Base-by-base conservation (phyloP, 2,888 invertebrate genomes). In the Bombylius discolor region DNA sequence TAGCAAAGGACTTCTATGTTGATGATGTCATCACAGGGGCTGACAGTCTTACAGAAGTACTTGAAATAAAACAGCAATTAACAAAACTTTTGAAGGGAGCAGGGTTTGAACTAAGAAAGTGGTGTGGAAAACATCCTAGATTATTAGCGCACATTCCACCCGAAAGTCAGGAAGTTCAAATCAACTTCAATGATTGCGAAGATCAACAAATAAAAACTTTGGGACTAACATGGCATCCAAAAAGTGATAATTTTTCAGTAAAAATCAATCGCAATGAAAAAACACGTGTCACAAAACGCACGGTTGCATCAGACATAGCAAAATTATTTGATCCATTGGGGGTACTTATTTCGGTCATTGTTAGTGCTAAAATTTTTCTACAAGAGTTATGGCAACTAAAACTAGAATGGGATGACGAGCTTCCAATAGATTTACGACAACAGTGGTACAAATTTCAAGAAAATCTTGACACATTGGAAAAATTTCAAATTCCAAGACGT, bases 191-290 rank as follows among this genome's bases (percentile, higher is more conserved):
- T n/a, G 49, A 46, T 47, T 7, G n/a, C n/a, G 8, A 14, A 5
- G 23, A 23, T 6, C 39, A 45, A 11, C 14, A 32, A 9, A 13
- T 46, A 13, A n/a, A 46, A 46, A 46, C 46, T 7, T 11, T 32
- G 14, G 32, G 51, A 46, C 23, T 60, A 13, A 58, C 42, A 13
- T 59, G 59, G 54, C 51, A 44, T 5, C 59, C 56, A 9, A 56
- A 49, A 47, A 44, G 49, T 36, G 56, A 59, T 48, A 45, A 48
- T 11, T 57, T 59, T 48, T 51, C 48, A 23, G 45, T 59, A n/a
- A 59, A 51, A n/a, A 9, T 14, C 31, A 8, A 14, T 23, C 14
- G 2, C n/a, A 50, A 6, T 14, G 4, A 33, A 32, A 42, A 33
- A 3, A 32, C 6, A 52, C 14, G 32, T 5, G 9, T 14, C 5